These are phyloP conservation scores for Peromyscus californicus DNA, from an alignment of 2,113 vertebrate genomes.

Conservation along the genomic window DNA sequence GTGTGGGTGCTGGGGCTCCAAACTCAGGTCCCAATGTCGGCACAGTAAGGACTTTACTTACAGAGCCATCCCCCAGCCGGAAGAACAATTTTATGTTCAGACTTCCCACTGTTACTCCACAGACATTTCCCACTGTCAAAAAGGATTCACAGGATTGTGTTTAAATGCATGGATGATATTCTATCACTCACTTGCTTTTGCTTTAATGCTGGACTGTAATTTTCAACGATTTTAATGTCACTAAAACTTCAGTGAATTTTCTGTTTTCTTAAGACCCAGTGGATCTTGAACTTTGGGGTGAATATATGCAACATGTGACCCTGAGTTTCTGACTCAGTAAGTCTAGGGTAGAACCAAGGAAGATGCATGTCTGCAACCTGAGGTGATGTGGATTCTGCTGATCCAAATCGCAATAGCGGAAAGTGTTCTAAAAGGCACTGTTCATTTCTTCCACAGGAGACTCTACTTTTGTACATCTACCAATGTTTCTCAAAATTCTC, in stretches of 20 bases:
- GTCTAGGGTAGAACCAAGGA: neutral
- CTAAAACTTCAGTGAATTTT: neutral
- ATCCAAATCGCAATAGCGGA: neutral
- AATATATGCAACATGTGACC: neutral
- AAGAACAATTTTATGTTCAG: slow-evolving; percentile 27
- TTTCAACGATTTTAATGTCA: slow-evolving; percentile 6
- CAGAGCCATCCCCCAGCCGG: neutral
- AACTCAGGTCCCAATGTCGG: neutral
- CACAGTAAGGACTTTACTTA: no score
- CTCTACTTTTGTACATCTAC: neutral
- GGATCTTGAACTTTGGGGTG: neutral
- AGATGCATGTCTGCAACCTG: neutral
- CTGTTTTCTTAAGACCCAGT: neutral
- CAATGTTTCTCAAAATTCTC: neutral
- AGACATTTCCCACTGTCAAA: neutral
- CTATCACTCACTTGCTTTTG: neutral
- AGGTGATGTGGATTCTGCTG: neutral
- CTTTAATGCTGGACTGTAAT: neutral
- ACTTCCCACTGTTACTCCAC: neutral
- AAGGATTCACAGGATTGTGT: neutral
- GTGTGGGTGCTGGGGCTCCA: neutral
- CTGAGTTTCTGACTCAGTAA: neutral
- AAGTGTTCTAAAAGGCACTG: neutral
- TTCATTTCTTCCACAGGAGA: neutral
- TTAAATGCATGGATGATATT: neutral